Evolutionary conservation across 1,140 invertebrate genomes (phyloP), one percentile per base, ranked within the genome.

Genomic region (Maconellicoccus hirsutus): DNA sequence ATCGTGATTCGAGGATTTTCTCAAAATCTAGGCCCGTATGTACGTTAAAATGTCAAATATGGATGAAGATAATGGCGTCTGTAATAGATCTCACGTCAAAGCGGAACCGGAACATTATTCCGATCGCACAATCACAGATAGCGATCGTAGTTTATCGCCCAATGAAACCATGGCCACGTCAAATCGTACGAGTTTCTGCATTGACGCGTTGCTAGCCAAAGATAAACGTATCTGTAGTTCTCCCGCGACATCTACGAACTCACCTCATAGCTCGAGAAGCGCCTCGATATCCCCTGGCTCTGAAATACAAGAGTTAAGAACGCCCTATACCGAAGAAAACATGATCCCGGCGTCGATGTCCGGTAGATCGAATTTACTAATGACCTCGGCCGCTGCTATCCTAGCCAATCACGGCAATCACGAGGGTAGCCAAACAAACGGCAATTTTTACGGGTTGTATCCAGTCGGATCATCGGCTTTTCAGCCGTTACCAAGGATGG

Each of bases 181-280:
- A 7, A 77, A 78, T 10, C 71, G 70, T 1, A 84, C 82, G 10
- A 87, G 86, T 0, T 88, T 88, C 75, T 87, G 86, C 75, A 88
- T 88, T 70, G 86, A 87, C 69, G 86, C 86, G 0, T 76, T 88
- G n/a, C 75, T 88, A 14, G 85, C 79, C 7, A 71, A 66, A 22
- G 71, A 25, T 1, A 63, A 63, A 25, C 38, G n/a, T 25, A 19
- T 25, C 1, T 70, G 27, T 21, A n/a, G 12, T 23, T 63, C 74
- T n/a, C 71, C 27, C 0, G 19, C 72, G 73, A 27, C 75, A 70
- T 14, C 75, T 25, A 52, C 74, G 21, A 66, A n/a, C 73, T 75
- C 29, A 72, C 73, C 19, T 72, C 72, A 71, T 70, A 74, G 73
- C 72, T 75, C 70, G 69, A 69, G 74, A 42, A 79, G 81, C 75